Percentiles rank a stretch among this genome's conserved stretches.
These are phyloP conservation scores for Flexamia atlantica DNA, from an alignment of 2,888 invertebrate genomes.

Conservation along the genomic window DNA sequence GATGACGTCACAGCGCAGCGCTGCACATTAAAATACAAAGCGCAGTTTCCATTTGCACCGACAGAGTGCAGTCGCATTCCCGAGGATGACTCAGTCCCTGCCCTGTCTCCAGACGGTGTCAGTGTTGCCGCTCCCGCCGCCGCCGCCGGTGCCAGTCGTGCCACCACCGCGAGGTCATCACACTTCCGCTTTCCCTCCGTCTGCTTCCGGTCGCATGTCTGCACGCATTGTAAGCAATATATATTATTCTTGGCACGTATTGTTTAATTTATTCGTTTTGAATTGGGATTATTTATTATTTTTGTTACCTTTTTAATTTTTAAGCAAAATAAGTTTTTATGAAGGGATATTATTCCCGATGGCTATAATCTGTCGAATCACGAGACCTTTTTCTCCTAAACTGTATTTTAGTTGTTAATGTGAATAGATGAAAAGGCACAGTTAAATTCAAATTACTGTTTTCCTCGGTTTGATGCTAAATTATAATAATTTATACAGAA, in stretches of 20 bases:
- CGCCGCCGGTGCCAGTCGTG: neutral
- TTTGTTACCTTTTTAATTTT: too few relatives aligned
- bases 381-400: too few relatives aligned
- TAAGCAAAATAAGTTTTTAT: too few relatives aligned
- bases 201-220: neutral
- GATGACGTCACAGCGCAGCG: neutral
- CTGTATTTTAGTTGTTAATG: too few relatives aligned
- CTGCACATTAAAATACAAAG: neutral
- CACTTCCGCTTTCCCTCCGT: neutral
- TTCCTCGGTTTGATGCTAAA: too few relatives aligned
- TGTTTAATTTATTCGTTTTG: neutral
- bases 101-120: slow-evolving; percentile 9
- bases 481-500: too few relatives aligned
- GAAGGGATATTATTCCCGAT: too few relatives aligned
- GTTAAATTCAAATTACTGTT: too few relatives aligned
- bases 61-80: slow-evolving; percentile 7
- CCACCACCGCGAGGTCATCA: neutral
- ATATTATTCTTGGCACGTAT: neutral
- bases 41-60: neutral
- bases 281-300: too few relatives aligned
- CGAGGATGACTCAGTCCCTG: neutral
- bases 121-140: neutral
- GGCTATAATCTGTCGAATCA: too few relatives aligned
- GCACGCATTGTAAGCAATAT: neutral
- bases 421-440: too few relatives aligned